Base-by-base conservation (phyloP, 2,888 invertebrate genomes). In the Drosophila mimetica region DNA sequence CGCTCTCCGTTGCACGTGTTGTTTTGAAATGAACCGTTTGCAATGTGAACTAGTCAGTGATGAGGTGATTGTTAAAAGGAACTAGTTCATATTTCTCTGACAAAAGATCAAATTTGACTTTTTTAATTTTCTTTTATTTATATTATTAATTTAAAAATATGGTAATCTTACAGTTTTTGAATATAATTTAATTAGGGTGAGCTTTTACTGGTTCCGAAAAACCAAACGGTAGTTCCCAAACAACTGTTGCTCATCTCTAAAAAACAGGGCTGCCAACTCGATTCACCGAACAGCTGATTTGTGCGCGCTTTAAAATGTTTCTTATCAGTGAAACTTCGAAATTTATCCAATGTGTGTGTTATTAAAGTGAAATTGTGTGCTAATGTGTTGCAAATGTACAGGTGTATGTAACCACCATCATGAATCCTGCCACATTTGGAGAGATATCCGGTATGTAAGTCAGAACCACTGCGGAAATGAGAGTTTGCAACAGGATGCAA, bases 1-100 rank as follows among this genome's bases (percentile, higher is more conserved):
- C 16, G 36, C 67, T 42, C 22, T 20, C 25, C 50, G 65, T 34
- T 72, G 81, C 80, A 81, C 80, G 80, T 81, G 80, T 74, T 71
- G 79, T 52, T 59, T 59, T 50, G 41, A 32, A 32, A 32, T 53
- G 39, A 30, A 22, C 22, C 37, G 28, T 9, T 52, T 57, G 9
- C 11, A 37, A 13, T 22, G 16, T 52, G 53, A 58, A 41, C 36
- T 20, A n/a, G 58, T 41, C 16, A 16, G 57, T 39, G 30, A 6
- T 36, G 25, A 18, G n/a, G 0, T 14, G 25, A 20, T 39, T 51
- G 8, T 1, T 0, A n/a, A 0, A 2, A 2, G 2, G 20, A 51
- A 14, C 36, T 50, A 9, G 18, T 20, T 22, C 22, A 2, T 4
- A 25, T 4, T 25, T 14, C 2, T 14, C n/a, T n/a, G 7, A 14